These are phyloP conservation scores for Epirrhoe alternata DNA, from an alignment of 2,888 invertebrate species.

Conservation along the genomic window DNA sequence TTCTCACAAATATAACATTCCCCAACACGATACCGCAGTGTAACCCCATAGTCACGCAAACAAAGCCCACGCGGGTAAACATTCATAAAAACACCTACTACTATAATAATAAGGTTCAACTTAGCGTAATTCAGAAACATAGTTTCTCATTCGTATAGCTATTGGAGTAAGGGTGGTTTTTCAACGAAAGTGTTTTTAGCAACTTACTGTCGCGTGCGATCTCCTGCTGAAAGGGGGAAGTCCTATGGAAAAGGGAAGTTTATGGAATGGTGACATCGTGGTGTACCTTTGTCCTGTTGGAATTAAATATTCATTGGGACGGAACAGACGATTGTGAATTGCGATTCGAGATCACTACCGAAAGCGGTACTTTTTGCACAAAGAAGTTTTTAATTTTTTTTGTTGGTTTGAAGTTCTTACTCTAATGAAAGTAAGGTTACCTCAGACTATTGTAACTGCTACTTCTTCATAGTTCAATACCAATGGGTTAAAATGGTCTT, in stretches of 20 bases:
- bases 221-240: conserved; percentile 39
- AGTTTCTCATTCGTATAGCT: conserved; percentile 13
- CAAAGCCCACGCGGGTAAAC: conserved; percentile 23
- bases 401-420: not conserved
- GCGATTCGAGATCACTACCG: conserved; percentile 7
- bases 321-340: conserved; percentile 28
- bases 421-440: conserved; percentile 1
- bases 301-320: conserved; percentile 25
- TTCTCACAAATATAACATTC: conserved; percentile 17
- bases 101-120: conserved; percentile 15
- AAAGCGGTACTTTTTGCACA: conserved; percentile 7
- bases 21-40: conserved; percentile 6
- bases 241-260: conserved; percentile 39
- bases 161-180: conserved; percentile 34
- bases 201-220: conserved; percentile 43
- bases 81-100: conserved; percentile 7
- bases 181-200: conserved; percentile 25
- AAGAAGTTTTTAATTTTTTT: conserved; percentile 1
- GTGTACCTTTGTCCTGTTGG: conserved; percentile 31
- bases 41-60: conserved; percentile 27
- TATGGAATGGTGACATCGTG: conserved; percentile 27
- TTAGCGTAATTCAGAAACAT: conserved; percentile 18
- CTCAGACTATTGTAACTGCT: conserved; percentile 7
- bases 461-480: not conserved
- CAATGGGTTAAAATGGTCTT: conserved; percentile 11